Evolutionary conservation across 2,888 invertebrate species (phyloP).

Genomic region (Hoplodrina ambigua): DNA sequence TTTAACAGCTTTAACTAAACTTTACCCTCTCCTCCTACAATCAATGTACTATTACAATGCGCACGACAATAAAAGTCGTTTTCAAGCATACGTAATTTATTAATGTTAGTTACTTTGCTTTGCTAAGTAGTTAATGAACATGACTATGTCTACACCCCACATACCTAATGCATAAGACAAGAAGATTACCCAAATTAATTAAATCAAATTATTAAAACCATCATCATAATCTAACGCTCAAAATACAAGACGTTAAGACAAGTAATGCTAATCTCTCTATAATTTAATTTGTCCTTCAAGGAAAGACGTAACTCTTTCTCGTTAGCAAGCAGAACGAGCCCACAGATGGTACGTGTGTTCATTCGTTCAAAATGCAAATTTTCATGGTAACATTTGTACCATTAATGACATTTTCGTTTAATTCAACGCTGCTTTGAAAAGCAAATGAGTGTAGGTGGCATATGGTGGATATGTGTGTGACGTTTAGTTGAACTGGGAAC

Average conservation of each 20-base stretch:
- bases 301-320: slow-evolving; percentile 34
- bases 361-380: slow-evolving; percentile 64
- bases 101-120: too few relatives aligned
- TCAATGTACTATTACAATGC: too few relatives aligned
- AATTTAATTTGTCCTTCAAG: slow-evolving; percentile 43
- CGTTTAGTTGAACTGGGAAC: slow-evolving; percentile 23
- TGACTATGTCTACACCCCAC: too few relatives aligned
- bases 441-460: slow-evolving; percentile 44
- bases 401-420: slow-evolving; percentile 62
- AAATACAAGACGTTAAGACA: slow-evolving; percentile 24
- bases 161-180: background rate
- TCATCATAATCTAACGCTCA: background rate
- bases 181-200: slow-evolving; percentile 13
- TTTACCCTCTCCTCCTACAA: too few relatives aligned
- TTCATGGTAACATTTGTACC: slow-evolving; percentile 44
- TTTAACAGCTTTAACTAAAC: too few relatives aligned
- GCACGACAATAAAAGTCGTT: too few relatives aligned
- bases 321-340: slow-evolving; percentile 43
- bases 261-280: slow-evolving; percentile 48
- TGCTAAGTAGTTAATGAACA: too few relatives aligned
- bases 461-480: slow-evolving; percentile 29
- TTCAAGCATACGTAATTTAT: too few relatives aligned
- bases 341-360: slow-evolving; percentile 49
- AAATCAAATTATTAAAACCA: slow-evolving; percentile 14
- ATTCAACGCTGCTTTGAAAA: slow-evolving; percentile 54